Conservation (phyloP, 2,113 vertebrate genomes). For the Dasypus novemcinctus region DNA sequence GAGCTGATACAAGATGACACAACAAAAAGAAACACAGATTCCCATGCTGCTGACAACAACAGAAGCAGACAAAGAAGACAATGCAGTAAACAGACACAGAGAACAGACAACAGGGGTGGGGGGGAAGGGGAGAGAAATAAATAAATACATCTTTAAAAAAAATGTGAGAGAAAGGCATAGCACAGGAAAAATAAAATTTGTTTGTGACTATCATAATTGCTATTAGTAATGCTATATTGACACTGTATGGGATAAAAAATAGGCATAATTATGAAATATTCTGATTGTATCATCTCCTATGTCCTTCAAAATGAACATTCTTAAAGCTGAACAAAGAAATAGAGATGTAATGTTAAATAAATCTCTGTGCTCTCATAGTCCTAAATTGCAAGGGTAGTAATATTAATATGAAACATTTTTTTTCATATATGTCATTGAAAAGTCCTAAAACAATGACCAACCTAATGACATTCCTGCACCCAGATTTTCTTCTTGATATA, state of each 20-base stretch:
- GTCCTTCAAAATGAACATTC: background rate
- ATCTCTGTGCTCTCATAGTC: no score
- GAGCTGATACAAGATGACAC: no score
- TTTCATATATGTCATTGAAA: background rate
- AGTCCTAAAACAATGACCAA: background rate
- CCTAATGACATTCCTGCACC: background rate
- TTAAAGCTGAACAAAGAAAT: background rate
- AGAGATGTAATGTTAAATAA: background rate
- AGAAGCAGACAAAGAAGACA: no score
- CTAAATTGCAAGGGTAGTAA: background rate
- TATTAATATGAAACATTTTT: background rate
- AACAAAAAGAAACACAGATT: no score
- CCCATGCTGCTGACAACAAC: no score
- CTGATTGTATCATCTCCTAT: background rate
- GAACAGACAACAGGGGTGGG: no score
- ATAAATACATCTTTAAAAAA: no score
- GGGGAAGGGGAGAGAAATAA: no score
- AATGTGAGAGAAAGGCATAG: rapidly evolving
- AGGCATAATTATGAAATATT: background rate
- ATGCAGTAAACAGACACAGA: no score
- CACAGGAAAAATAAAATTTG: background rate
- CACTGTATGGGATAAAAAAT: no score
- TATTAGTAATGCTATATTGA: rapidly evolving
- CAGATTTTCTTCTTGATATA: background rate
- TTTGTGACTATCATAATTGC: background rate